Base-by-base conservation (phyloP, 1,140 invertebrate species). In the Listronotus bonariensis region DNA sequence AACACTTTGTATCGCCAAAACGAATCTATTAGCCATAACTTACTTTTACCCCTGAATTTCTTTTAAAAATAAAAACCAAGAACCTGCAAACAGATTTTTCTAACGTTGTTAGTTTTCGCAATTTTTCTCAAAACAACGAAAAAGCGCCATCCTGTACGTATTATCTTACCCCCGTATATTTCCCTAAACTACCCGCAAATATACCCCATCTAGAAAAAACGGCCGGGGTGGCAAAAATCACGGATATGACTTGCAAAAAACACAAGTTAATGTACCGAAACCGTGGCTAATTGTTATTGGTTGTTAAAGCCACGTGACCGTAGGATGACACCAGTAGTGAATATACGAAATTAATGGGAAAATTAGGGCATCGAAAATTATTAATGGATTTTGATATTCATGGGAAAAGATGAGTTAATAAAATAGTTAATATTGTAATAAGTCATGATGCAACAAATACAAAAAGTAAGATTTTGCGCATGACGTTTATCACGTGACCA, bases 201-300 rank as follows among this genome's bases (percentile, higher is more conserved):
- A 48, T 45, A 34, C 32, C 42, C 45, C 38, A 51, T 38, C 38
- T 32, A 51, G 53, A 26, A 40, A 49, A 45, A 53, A 38, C 51
- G 38, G 31, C 17, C 20, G 42, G 63, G 48, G 41, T 65, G 53
- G 34, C 64, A 20, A 53, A 65, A 65, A 65, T 65, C 55, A 51
- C 67, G 71, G 68, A 71, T 59, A 63, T 70, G 67, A 74, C 67
- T 67, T 60, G 70, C 68, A 67, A 72, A 74, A 72, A 74, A 71
- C 53, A 67, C 65, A 56, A 55, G 70, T 75, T 75, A 76, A 76
- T 72, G 74, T 76, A 76, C 67, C 74, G 69, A 69, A 72, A 71
- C 74, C 72, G 73, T 76, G 68, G 72, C 74, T 72, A 76, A 76
- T 76, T 76, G 74, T 76, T 76, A 76, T 74, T 76, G 73, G 72